Conservation (phyloP, 2,113 vertebrate species). For the Pontoporia blainvillei region DNA sequence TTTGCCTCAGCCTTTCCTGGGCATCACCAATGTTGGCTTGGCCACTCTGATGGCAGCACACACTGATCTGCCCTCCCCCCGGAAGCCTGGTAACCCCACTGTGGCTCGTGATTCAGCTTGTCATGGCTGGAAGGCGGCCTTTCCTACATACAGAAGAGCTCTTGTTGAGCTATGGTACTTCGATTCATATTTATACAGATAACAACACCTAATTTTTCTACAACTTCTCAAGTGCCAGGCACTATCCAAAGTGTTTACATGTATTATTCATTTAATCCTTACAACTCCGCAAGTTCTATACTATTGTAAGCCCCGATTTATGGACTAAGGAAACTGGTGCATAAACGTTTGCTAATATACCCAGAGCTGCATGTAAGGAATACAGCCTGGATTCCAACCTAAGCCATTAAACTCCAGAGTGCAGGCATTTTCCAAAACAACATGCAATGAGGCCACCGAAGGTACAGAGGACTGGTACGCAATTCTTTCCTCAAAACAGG, state of each 20-base stretch:
- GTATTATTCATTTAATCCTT: not conserved
- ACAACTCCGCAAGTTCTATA: not conserved
- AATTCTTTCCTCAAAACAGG: not conserved
- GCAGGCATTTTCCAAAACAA: not conserved
- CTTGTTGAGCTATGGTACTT: not conserved
- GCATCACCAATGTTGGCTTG: not conserved
- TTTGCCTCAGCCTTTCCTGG: not conserved
- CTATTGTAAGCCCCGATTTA: not conserved
- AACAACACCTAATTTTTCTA: not conserved
- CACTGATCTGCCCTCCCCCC: not conserved
- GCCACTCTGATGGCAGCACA: not conserved
- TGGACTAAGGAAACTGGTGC: not conserved
- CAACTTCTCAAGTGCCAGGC: not conserved
- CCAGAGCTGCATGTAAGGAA: not conserved
- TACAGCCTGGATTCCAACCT: not conserved
- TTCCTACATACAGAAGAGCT: not conserved
- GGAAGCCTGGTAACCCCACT: rapidly evolving
- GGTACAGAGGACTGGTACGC: not conserved
- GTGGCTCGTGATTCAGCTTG: not conserved
- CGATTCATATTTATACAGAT: not conserved
- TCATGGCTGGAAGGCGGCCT: not conserved
- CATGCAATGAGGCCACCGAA: not conserved
- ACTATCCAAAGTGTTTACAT: not conserved
- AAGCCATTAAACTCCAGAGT: not conserved
- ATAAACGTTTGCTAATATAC: not conserved